Conservation (phyloP, 2,113 vertebrate species). For the Neogale vison region DNA sequence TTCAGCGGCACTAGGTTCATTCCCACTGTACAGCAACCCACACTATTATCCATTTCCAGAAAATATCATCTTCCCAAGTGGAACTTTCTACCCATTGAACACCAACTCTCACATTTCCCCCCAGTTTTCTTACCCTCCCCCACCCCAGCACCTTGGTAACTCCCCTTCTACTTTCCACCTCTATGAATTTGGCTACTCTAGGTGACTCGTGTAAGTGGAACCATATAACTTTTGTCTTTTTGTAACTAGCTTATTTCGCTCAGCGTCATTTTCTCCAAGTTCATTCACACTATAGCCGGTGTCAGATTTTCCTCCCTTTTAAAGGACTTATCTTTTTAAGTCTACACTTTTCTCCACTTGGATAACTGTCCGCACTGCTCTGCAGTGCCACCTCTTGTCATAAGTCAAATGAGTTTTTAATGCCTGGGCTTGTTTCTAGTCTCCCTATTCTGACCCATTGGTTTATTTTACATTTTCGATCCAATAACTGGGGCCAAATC, state of each 20-base stretch:
- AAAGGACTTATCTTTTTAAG: not conserved
- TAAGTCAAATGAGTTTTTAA: not conserved
- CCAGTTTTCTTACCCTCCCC: not conserved
- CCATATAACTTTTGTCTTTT: not conserved
- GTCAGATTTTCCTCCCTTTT: not conserved
- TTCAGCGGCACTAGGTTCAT: not conserved
- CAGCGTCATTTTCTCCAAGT: not conserved
- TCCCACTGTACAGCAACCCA: not conserved
- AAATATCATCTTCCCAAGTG: not conserved
- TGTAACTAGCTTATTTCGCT: not conserved
- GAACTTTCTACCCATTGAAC: not conserved
- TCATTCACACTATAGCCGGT: not conserved
- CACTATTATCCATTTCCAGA: not conserved
- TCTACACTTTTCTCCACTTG: not conserved
- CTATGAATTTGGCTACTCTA: not conserved
- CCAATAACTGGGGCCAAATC: not conserved
- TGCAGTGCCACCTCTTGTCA: not conserved
- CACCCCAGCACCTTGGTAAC: not conserved
- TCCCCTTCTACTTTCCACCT: not conserved
- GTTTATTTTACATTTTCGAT: not conserved
- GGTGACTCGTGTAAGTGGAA: not conserved
- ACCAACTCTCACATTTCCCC: not conserved
- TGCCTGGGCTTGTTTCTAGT: not conserved
- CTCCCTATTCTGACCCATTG: not conserved
- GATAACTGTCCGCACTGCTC: not conserved